Percentiles rank a stretch among this genome's conserved stretches.
These are phyloP conservation scores for Drosophila acutilabella DNA, from an alignment of 2,888 invertebrate genomes.

Conservation along the genomic window DNA sequence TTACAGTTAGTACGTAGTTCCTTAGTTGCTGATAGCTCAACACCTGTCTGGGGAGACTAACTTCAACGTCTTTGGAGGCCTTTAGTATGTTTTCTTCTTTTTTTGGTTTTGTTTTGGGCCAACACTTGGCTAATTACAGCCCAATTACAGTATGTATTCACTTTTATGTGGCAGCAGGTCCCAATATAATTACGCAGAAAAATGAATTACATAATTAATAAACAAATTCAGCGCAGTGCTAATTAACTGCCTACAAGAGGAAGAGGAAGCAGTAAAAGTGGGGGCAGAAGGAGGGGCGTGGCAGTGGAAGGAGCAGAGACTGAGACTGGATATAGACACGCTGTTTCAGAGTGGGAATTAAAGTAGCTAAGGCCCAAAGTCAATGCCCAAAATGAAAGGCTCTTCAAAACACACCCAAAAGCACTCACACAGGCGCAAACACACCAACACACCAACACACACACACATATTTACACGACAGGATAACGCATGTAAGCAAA, in stretches of 20 bases:
- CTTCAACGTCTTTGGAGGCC: background rate
- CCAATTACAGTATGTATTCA: slow-evolving; percentile 70
- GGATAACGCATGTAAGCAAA: slow-evolving; percentile 65
- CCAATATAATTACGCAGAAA: slow-evolving; percentile 78
- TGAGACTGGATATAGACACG: background rate
- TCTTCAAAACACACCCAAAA: slow-evolving; percentile 50
- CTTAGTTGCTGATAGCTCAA: slow-evolving; percentile 29
- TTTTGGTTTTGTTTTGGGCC: slow-evolving; percentile 14
- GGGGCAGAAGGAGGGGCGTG: slow-evolving; percentile 2
- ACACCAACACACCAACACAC: slow-evolving; percentile 4
- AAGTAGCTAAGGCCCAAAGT: slow-evolving; percentile 53
- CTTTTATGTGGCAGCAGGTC: slow-evolving; percentile 63
- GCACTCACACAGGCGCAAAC: slow-evolving; percentile 15
- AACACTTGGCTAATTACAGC: slow-evolving; percentile 68
- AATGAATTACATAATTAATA: slow-evolving; percentile 81
- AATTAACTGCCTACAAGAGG: slow-evolving; percentile 63
- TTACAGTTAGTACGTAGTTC: slow-evolving; percentile 12
- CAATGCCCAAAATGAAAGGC: slow-evolving; percentile 59
- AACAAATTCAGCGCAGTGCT: slow-evolving; percentile 74
- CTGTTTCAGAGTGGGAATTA: slow-evolving; percentile 39
- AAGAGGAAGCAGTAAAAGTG: background rate
- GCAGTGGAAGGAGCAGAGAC: background rate
- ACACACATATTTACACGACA: slow-evolving; percentile 31
- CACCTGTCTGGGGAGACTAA: slow-evolving; percentile 37
- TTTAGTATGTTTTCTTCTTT: background rate